These are phyloP conservation scores for Margarornis squamiger DNA, from an alignment of 2,797 vertebrate species.

Conservation along the genomic window DNA sequence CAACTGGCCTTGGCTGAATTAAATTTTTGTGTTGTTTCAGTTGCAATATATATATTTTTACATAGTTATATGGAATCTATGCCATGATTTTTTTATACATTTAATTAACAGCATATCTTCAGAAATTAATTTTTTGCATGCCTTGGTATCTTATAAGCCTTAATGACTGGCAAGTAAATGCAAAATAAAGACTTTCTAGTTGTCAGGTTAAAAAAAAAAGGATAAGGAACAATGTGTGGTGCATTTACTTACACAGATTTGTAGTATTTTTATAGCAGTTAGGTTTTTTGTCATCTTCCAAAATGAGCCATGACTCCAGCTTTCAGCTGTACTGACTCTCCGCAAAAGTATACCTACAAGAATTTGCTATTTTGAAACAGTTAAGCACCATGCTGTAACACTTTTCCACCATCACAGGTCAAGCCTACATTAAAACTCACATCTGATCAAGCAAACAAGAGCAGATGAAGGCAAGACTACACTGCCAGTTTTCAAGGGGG, in stretches of 20 bases:
- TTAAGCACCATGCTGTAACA: background rate
- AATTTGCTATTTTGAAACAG: background rate
- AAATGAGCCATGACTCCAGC: background rate
- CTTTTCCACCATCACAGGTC: background rate
- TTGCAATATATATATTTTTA: background rate
- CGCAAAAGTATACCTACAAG: background rate
- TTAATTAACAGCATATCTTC: background rate
- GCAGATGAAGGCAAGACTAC: background rate
- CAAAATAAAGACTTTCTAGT: background rate
- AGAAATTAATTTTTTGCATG: background rate
- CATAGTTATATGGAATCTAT: background rate
- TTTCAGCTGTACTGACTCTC: background rate
- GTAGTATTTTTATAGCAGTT: background rate
- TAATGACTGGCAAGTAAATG: background rate
- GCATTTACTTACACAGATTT: background rate
- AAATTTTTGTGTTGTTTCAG: background rate
- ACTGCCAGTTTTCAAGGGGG: background rate
- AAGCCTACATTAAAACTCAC: background rate
- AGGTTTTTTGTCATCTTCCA: background rate
- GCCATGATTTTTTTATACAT: background rate
- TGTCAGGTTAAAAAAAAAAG: background rate
- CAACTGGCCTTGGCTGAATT: background rate
- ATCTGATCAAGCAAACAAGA: background rate
- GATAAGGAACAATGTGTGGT: background rate
- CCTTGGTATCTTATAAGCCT: background rate